Percentiles rank a stretch among this genome's conserved stretches.
Evolutionary conservation across 1,140 invertebrate species (phyloP).

Genomic region (Temnothorax curvispinosus): DNA sequence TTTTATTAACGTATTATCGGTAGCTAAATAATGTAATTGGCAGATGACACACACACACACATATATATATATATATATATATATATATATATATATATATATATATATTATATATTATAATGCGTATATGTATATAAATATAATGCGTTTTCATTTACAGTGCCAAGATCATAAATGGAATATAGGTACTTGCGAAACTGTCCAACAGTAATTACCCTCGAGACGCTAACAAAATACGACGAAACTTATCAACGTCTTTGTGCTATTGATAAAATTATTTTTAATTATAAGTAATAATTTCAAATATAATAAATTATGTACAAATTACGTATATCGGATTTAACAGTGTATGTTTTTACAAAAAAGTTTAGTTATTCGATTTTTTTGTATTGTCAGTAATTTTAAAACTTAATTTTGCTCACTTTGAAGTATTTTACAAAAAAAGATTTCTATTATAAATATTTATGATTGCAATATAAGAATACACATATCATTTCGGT

Average conservation of each 20-base stretch:
- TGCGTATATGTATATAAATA: not conserved
- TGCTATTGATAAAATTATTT: not conserved
- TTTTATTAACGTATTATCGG: slow-evolving; percentile 40
- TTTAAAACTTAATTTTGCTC: not conserved
- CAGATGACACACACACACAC: not conserved
- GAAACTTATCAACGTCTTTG: not conserved
- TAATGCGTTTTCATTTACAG: not conserved
- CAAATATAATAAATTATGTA: not conserved
- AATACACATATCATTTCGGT: not conserved
- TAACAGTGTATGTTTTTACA: not conserved
- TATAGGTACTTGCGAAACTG: not conserved
- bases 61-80: not conserved
- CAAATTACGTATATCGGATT: not conserved
- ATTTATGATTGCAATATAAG: not conserved
- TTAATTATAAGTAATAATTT: not conserved
- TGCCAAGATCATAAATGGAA: not conserved
- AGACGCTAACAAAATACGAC: not conserved
- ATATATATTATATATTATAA: not conserved
- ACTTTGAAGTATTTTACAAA: not conserved
- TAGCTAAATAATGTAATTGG: not conserved
- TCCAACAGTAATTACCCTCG: not conserved
- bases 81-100: not conserved
- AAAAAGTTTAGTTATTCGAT: not conserved
- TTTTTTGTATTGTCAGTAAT: not conserved
- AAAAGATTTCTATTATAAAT: not conserved